Conservation (phyloP, 2,113 vertebrate genomes). For the Rhea pennata region DNA sequence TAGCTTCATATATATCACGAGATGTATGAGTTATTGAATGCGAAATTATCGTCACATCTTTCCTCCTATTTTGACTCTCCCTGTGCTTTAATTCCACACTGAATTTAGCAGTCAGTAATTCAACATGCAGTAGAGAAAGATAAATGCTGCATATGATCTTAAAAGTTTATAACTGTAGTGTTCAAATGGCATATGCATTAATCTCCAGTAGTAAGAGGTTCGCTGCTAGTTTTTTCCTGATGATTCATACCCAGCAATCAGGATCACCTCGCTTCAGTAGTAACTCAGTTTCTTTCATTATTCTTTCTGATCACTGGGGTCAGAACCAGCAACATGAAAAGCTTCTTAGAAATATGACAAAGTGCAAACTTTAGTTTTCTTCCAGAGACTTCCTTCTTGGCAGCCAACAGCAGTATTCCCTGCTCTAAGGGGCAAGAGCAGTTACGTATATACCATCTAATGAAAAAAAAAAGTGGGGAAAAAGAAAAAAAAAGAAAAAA, state of each 20-base stretch:
- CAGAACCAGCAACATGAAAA: conserved; percentile 45
- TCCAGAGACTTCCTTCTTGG: not conserved
- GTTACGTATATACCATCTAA: not conserved
- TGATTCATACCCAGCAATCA: not conserved
- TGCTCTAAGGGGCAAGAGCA: not conserved
- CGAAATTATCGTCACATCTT: not conserved
- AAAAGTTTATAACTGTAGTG: conserved; percentile 50
- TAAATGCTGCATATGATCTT: conserved; percentile 52
- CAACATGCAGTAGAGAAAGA: conserved; percentile 24
- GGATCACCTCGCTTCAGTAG: not conserved
- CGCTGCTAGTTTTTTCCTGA: conserved; percentile 12
- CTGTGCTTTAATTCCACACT: conserved; percentile 20
- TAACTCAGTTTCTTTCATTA: conserved; percentile 49
- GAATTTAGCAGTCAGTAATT: conserved; percentile 44
- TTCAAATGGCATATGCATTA: conserved; percentile 42
- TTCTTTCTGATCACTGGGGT: conserved; percentile 13
- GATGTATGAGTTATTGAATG: not conserved
- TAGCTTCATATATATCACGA: rapidly evolving
- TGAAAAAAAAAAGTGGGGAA: not conserved
- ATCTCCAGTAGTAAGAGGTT: conserved; percentile 40
- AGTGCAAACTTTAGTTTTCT: not conserved
- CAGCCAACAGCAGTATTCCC: not conserved
- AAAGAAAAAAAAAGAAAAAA: no score
- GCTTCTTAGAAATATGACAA: not conserved
- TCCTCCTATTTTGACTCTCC: conserved; percentile 3